A percentile compares a stretch with the other conserved stretches of the same genome.
These are phyloP conservation scores for Geodia barretti DNA, from an alignment of 37 sponge, comb jelly and placozoan genomes.

Conservation along the genomic window DNA sequence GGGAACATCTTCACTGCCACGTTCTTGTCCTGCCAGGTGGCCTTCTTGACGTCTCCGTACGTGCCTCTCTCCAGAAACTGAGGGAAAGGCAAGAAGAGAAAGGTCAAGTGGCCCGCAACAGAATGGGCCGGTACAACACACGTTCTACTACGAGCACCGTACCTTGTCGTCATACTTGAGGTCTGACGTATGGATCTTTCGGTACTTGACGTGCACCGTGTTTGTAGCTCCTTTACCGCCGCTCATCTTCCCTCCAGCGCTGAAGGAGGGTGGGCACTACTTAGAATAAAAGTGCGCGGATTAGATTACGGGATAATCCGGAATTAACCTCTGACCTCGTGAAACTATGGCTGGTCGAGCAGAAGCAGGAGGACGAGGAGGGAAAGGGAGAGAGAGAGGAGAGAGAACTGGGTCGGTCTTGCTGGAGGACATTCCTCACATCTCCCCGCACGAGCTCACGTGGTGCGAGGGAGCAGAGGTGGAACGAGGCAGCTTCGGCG, in stretches of 20 bases:
- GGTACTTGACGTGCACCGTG: background rate
- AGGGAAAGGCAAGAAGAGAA: background rate
- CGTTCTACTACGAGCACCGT: no score
- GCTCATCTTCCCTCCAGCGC: no score
- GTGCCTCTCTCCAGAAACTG: constrained; percentile 57
- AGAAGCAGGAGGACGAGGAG: no score
- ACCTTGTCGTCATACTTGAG: background rate
- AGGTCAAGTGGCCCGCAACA: no score
- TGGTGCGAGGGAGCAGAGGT: background rate
- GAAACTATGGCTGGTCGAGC: no score
- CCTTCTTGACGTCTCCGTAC: constrained; percentile 66
- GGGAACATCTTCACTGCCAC: constrained; percentile 73
- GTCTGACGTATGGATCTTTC: background rate
- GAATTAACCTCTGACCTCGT: background rate
- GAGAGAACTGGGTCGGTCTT: background rate
- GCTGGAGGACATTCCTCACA: background rate
- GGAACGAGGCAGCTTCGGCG: constrained; percentile 63
- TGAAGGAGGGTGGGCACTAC: no score
- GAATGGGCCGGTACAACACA: no score
- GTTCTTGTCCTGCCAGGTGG: constrained; percentile 38
- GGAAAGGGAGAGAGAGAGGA: no score
- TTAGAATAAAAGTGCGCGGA: no score
- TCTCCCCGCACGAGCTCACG: background rate
- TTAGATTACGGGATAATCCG: background rate
- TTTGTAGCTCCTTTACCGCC: no score